Evolutionary conservation across 2,113 vertebrate genomes (phyloP).

Genomic region (Halichoerus grypus): DNA sequence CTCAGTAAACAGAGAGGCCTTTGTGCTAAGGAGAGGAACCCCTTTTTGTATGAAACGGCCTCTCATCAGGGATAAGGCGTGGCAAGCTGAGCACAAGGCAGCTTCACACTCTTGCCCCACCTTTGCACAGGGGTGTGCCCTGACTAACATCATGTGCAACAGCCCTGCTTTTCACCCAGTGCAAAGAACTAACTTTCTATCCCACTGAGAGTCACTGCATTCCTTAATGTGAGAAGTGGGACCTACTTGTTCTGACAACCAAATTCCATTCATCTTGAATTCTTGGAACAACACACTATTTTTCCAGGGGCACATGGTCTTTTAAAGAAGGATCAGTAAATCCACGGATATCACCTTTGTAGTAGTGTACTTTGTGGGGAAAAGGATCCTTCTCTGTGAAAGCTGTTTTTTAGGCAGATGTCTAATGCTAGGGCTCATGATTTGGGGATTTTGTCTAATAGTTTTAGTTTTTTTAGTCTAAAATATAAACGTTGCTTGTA

Average conservation of each 20-base stretch:
- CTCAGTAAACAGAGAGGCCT: neutral
- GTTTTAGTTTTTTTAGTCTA: slow-evolving; percentile 31
- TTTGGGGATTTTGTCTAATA: neutral
- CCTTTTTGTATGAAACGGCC: neutral
- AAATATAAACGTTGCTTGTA: slow-evolving; percentile 16
- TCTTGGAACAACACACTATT: neutral
- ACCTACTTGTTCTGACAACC: neutral
- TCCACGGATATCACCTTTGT: neutral
- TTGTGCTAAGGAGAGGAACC: neutral
- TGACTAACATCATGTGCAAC: neutral
- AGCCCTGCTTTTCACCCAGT: neutral
- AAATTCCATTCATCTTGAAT: neutral
- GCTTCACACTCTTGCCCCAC: neutral
- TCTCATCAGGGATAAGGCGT: neutral
- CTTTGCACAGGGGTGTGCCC: neutral
- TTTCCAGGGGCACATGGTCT: neutral
- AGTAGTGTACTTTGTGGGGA: neutral
- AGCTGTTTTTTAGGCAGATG: neutral
- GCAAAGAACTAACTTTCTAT: neutral
- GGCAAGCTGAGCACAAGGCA: neutral
- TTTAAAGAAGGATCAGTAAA: neutral
- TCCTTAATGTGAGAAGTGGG: neutral
- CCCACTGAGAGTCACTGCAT: neutral
- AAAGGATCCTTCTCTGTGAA: neutral
- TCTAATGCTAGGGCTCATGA: neutral